Conservation (phyloP, 2,113 vertebrate genomes). For the Bubo bubo region DNA sequence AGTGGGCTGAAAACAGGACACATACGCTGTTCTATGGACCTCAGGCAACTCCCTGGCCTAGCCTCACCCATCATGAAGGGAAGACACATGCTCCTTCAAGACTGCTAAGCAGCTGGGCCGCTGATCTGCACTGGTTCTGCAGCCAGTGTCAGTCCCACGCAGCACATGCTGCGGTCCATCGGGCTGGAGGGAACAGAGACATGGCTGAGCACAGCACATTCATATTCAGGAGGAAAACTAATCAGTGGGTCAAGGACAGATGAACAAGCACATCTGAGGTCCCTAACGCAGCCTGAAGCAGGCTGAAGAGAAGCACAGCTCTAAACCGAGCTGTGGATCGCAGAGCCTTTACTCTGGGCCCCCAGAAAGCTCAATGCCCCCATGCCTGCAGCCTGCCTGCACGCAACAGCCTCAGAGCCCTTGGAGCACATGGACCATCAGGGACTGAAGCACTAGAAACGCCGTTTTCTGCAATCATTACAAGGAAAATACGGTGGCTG, state of each 20-base stretch:
- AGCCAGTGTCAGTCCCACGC: rapidly evolving
- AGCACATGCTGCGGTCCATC: rapidly evolving
- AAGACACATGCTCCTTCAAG: background rate
- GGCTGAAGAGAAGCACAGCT: no score
- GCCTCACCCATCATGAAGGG: background rate
- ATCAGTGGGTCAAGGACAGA: background rate
- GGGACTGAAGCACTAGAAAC: background rate
- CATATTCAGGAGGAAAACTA: background rate
- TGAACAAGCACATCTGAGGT: background rate
- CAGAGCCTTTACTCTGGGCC: background rate
- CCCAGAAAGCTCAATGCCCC: background rate
- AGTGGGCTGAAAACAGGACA: background rate
- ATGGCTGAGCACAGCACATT: rapidly evolving
- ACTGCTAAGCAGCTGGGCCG: rapidly evolving
- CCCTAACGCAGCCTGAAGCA: background rate
- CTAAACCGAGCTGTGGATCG: rapidly evolving
- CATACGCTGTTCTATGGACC: rapidly evolving
- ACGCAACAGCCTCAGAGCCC: background rate
- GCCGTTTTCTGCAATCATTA: rapidly evolving
- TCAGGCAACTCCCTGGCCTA: no score
- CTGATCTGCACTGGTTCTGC: rapidly evolving
- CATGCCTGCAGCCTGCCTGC: background rate
- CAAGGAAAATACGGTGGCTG: rapidly evolving
- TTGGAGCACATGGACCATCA: rapidly evolving
- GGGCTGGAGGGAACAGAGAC: background rate